Conservation (phyloP, 2,113 vertebrate species). For the human (Homo sapiens) region DNA sequence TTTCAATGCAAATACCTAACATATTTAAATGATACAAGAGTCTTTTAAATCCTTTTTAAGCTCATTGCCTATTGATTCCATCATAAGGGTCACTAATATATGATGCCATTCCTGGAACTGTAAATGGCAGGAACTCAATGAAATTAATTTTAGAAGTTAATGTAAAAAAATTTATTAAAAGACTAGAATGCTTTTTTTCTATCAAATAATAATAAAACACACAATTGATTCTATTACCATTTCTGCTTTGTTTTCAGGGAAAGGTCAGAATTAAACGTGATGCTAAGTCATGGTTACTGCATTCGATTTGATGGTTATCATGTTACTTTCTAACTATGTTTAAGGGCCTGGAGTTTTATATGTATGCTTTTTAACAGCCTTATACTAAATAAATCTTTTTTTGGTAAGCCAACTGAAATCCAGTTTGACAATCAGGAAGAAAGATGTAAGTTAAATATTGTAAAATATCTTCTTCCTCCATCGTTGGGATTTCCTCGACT, state of each 20-base stretch:
- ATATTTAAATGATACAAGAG: background rate
- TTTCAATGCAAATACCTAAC: background rate
- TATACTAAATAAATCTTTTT: background rate
- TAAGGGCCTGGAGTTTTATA: background rate
- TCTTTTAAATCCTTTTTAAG: background rate
- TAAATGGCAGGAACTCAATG: background rate
- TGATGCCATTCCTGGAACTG: background rate
- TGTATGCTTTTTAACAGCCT: background rate
- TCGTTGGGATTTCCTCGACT: background rate
- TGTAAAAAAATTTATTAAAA: background rate
- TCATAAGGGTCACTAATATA: background rate
- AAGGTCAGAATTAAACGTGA: background rate
- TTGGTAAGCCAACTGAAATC: conserved; percentile 4
- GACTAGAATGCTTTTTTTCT: background rate
- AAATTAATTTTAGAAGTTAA: conserved; percentile 39
- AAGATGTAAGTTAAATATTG: background rate
- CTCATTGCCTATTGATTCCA: background rate
- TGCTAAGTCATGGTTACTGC: background rate
- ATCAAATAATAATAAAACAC: conserved; percentile 12
- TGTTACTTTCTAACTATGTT: background rate
- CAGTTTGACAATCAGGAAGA: background rate
- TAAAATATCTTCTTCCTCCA: background rate
- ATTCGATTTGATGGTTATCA: background rate
- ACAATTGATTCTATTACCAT: background rate
- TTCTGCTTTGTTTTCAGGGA: background rate